Evolutionary conservation across 2,797 vertebrate genomes (phyloP), one percentile per base, ranked within the genome.

Genomic region (Centroberyx gerrardi): DNA sequence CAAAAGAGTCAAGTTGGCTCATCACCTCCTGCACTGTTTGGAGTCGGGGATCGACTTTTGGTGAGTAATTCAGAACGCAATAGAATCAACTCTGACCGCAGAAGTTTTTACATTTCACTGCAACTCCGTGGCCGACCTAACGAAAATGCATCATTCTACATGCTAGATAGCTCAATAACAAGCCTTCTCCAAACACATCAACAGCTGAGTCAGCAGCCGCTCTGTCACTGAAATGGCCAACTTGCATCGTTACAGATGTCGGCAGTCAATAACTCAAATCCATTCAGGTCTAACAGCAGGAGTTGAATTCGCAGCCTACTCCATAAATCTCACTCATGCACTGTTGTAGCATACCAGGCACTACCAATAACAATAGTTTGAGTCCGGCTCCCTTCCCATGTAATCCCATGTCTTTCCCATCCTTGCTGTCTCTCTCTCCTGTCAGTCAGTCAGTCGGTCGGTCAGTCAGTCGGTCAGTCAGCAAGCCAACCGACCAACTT

Each of bases 391-490:
- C 62, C 69, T 61, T 33, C 22, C 51, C 48, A 38, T 46, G 63
- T 72, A 72, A 81, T 83, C 69, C 62, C 66, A 22, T 36, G 68
- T 56, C 22, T 48, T 63, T 70, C 65, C 46, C 0, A 58, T 59
- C 71, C 72, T 59, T 36, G 31, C 17, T 8, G 6, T 6, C 51
- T 73, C 38, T 63, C 58, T 88, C 49, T 49, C 0, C 44, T 58
- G 44, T 77, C 68, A 65, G 53, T 78, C 72, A 53, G 56, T 68
- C 12, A 4, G 12, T 42, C 38, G 9, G 38, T 40, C 9, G 9
- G 4, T 9, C 38, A 40, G 38, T 40, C 38, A 33, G 48, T 86
- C 68, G 71, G 74, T 52, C 74, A 28, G 59, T 56, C 49, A 80
- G 69, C 75, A 68, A 62, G 65, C 36, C 74, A 36, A 58, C 78